Conservation (phyloP, 2,113 vertebrate genomes). For the Baryphthengus martii region DNA sequence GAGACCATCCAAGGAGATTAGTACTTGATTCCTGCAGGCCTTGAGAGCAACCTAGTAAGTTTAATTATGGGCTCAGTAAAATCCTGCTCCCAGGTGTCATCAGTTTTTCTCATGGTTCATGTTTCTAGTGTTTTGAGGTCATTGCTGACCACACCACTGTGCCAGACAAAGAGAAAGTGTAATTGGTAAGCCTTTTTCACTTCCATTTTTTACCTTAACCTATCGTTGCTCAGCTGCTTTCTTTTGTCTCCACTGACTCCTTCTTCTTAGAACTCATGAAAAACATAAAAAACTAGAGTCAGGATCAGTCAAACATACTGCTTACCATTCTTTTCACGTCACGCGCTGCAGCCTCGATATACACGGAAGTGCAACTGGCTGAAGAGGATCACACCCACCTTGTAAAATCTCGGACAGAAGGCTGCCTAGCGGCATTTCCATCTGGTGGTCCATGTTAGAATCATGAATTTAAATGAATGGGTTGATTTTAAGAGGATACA, state of each 20-base stretch:
- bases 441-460: not conserved
- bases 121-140: not conserved
- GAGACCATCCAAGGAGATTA: not conserved
- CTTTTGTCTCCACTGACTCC: not conserved
- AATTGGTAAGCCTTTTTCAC: not conserved
- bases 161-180: not conserved
- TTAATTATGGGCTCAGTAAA: not conserved
- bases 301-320: not conserved
- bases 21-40: not conserved
- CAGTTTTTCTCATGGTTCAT: not conserved
- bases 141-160: not conserved
- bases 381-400: not conserved
- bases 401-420: not conserved
- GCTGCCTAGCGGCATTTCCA: not conserved
- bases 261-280: not conserved
- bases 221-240: not conserved
- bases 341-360: not conserved
- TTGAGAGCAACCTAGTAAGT: not conserved
- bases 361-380: not conserved
- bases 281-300: not conserved
- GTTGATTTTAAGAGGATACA: not conserved
- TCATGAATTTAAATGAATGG: not conserved
- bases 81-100: not conserved
- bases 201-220: not conserved
- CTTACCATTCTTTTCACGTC: not conserved